Conservation (phyloP, 2,113 vertebrate species). For the Sinocyclocheilus anophthalmus region DNA sequence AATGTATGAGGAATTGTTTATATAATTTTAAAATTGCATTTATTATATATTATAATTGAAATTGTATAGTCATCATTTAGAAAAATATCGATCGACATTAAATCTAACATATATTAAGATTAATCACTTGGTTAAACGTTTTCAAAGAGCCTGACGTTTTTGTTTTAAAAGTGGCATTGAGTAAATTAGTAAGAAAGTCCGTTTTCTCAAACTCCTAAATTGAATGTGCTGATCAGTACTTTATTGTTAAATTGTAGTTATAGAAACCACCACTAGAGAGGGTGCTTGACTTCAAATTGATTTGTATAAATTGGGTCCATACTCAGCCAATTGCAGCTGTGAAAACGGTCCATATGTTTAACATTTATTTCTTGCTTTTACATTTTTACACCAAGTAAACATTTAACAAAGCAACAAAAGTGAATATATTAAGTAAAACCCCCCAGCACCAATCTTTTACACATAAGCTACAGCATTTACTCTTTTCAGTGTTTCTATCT, state of each 20-base stretch:
- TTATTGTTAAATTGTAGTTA: background rate
- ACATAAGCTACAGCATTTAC: conserved; percentile 31
- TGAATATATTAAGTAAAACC: background rate
- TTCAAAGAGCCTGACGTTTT: background rate
- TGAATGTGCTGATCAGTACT: background rate
- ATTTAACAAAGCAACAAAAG: conserved; percentile 16
- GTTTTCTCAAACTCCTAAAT: background rate
- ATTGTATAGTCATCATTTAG: background rate
- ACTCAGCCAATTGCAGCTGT: background rate
- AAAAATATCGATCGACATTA: background rate
- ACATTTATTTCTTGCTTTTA: conserved; percentile 30
- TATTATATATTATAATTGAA: background rate
- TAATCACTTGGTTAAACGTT: background rate
- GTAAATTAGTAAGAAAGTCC: background rate
- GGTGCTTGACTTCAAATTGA: background rate
- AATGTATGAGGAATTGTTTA: background rate
- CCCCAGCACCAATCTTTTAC: conserved; percentile 27
- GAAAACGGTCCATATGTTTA: background rate
- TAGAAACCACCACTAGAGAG: background rate
- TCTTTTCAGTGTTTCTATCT: background rate
- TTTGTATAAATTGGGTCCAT: background rate
- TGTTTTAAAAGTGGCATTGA: background rate
- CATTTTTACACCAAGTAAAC: conserved; percentile 20
- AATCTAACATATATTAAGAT: background rate
- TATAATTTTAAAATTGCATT: too few relatives aligned